Evolutionary conservation across 2,888 invertebrate species (phyloP), one percentile per base, ranked within the genome.

Genomic region (Antitype chi): DNA sequence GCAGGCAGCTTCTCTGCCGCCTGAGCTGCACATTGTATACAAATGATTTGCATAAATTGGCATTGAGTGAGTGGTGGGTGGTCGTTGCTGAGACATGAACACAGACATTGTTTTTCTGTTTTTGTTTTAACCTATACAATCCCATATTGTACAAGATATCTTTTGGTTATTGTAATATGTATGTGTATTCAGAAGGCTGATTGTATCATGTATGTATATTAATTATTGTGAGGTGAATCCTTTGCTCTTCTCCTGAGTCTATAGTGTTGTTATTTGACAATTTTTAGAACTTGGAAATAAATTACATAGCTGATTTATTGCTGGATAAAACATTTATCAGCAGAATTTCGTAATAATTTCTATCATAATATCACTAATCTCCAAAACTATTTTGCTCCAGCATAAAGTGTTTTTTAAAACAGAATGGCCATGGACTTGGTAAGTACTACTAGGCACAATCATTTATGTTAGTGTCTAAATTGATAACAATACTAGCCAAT

Each of bases 1-100:
- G 75, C 76, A 86, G 74, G 80, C 84, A 85, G 86, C 84, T 89
- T 89, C 87, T 82, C 82, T 76, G 83, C 78, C 69, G 81, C 68
- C 59, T 75, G 78, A 70, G 69, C 77, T 84, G 86, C 82, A 88
- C 84, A 91, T 89, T 93, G 90, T 90, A 83, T 91, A 84, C 78
- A 86, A 87, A 89, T 84, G 88, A 92, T 91, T 92, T 90, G 89
- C 92, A 92, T 93, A 91, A 85, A 88, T 90, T 91, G 90, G 87
- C 91, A 91, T 90, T 90, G 89, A 89, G 76, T 86, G 78, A 77
- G 76, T 49, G 55, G 88, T 90, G 88, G 90, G 89, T 90, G 89
- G 88, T 70, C 59, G 8, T 47, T 17, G 23, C 66, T 79, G 70
- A 76, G 78, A 81, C 71, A 80, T 70, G 70, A 75, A 74, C 32